These are phyloP conservation scores for Saturnia pavonia DNA, from an alignment of 2,888 invertebrate species.

Conservation along the genomic window DNA sequence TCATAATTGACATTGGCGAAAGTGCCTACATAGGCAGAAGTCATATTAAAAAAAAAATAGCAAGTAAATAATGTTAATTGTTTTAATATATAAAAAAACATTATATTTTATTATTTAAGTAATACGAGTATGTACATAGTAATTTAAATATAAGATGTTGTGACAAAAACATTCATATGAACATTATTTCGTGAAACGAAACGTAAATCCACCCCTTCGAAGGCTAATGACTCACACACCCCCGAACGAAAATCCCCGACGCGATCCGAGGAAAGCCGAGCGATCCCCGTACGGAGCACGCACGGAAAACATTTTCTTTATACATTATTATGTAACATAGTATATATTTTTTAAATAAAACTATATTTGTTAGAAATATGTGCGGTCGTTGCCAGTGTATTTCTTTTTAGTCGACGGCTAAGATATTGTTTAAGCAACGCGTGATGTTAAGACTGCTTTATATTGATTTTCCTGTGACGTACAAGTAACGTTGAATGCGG, in stretches of 20 bases:
- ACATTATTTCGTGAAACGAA: slow-evolving; percentile 52
- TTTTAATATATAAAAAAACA: too few species aligned
- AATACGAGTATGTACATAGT: too few species aligned
- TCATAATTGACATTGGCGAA: too few species aligned
- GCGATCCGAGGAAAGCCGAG: slow-evolving; percentile 51
- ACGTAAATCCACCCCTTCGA: slow-evolving; percentile 65
- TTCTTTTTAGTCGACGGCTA: neutral
- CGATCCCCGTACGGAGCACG: slow-evolving; percentile 47
- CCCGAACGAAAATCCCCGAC: slow-evolving; percentile 52
- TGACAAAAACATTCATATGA: neutral
- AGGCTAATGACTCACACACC: slow-evolving; percentile 74
- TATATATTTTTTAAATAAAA: slow-evolving; percentile 43
- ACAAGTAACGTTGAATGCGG: slow-evolving; percentile 60
- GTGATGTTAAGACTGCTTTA: slow-evolving; percentile 34
- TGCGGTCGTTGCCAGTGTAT: slow-evolving; percentile 29
- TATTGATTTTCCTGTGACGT: slow-evolving; percentile 78
- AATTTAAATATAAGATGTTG: neutral
- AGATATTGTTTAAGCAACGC: slow-evolving; percentile 30
- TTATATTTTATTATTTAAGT: too few species aligned
- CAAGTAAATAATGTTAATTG: too few species aligned
- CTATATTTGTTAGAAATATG: slow-evolving; percentile 35
- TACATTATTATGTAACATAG: slow-evolving; percentile 70
- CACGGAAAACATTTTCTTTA: slow-evolving; percentile 64
- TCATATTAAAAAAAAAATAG: too few species aligned
- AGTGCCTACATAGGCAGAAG: too few species aligned